Evolutionary conservation across 2,113 vertebrate species (phyloP).

Genomic region (Eurystomus gularis): DNA sequence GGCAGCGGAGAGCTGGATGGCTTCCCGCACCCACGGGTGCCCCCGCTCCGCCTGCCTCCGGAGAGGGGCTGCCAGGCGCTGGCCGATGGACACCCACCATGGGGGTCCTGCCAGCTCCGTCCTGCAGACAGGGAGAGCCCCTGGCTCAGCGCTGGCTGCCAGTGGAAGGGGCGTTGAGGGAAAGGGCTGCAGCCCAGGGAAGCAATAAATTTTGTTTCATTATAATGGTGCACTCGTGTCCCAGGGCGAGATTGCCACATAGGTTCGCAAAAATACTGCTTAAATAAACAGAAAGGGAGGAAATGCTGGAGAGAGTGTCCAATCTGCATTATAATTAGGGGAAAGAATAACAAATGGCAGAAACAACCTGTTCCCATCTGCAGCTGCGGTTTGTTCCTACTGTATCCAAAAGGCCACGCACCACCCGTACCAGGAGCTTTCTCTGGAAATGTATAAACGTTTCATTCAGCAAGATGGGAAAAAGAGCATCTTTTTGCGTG

Average conservation of each 20-base stretch:
- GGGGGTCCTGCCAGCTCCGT: neutral
- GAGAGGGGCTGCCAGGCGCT: neutral
- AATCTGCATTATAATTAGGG: conserved; percentile 45
- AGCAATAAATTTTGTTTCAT: neutral
- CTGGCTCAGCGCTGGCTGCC: neutral
- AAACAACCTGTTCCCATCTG: conserved; percentile 55
- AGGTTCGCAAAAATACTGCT: neutral
- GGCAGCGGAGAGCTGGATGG: neutral
- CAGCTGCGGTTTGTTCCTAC: conserved; percentile 19
- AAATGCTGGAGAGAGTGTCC: neutral
- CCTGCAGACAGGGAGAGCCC: fast-evolving
- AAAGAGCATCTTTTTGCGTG: neutral
- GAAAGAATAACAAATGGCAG: conserved; percentile 27
- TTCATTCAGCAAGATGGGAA: neutral
- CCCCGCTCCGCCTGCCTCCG: neutral
- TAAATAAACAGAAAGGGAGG: conserved; percentile 26
- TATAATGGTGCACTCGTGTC: fast-evolving
- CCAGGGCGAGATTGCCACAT: neutral
- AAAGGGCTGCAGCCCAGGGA: neutral
- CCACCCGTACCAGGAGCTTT: neutral
- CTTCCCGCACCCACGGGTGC: neutral
- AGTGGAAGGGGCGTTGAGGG: fast-evolving
- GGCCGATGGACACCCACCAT: fast-evolving
- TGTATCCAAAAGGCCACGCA: neutral
- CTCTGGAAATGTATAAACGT: neutral